These are phyloP conservation scores for Eurystomus glaucurus DNA, from an alignment of 2,797 vertebrate species.

Conservation along the genomic window DNA sequence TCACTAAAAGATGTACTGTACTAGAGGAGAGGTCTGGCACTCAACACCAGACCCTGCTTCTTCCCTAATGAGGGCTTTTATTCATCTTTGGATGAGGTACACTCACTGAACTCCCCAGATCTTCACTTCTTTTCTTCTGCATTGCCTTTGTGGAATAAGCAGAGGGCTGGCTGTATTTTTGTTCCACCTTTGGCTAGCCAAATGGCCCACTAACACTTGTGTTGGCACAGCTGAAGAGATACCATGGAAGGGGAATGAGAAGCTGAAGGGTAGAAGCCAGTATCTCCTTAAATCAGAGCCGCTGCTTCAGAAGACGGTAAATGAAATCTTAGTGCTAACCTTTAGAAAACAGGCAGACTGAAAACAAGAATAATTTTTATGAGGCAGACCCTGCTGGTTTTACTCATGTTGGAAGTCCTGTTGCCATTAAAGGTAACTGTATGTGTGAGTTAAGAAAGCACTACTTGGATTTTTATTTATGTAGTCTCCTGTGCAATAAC, in stretches of 20 bases:
- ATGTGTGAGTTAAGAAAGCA: slow-evolving; percentile 62
- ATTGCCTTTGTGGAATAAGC: neutral
- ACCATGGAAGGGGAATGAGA: neutral
- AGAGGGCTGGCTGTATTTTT: neutral
- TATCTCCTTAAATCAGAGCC: slow-evolving; percentile 35
- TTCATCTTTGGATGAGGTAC: neutral
- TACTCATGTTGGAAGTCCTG: slow-evolving; percentile 13
- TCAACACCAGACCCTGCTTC: neutral
- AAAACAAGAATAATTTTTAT: slow-evolving; percentile 67
- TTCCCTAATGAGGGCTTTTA: neutral
- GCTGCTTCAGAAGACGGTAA: neutral
- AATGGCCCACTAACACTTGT: neutral
- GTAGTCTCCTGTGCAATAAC: slow-evolving; percentile 29
- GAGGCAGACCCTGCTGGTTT: slow-evolving; percentile 39
- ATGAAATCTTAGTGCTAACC: slow-evolving; percentile 26
- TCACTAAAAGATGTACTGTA: neutral
- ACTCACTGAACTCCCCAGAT: neutral
- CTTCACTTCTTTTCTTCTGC: neutral
- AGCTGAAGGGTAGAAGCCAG: neutral
- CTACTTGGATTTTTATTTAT: slow-evolving; percentile 56
- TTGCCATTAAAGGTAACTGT: slow-evolving; percentile 51
- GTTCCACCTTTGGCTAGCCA: neutral
- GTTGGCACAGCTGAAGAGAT: neutral
- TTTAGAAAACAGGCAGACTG: slow-evolving; percentile 42
- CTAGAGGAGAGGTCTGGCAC: neutral